Percentiles rank a stretch among this genome's conserved stretches.
Evolutionary conservation across 2,113 vertebrate genomes (phyloP).

Genomic region (Anthoscopus minutus): DNA sequence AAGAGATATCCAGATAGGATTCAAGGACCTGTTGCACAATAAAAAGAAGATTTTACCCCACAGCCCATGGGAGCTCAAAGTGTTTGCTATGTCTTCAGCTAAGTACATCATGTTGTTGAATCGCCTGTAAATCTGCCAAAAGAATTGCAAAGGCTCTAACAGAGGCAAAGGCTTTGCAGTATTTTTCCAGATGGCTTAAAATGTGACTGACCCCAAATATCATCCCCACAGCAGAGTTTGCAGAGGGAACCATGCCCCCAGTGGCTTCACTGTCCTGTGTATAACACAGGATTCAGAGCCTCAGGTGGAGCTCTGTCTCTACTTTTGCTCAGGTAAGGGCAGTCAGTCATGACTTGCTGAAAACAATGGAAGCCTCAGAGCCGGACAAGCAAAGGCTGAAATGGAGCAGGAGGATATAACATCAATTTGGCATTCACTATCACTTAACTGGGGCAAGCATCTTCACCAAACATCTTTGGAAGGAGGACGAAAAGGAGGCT

Average conservation of each 20-base stretch:
- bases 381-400: neutral
- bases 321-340: neutral
- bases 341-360: neutral
- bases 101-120: neutral
- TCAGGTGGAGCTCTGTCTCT: neutral
- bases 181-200: neutral
- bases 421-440: neutral
- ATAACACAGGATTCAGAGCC: neutral
- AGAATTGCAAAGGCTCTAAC: neutral
- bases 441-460: neutral
- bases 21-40: neutral
- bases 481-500: neutral
- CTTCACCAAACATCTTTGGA: neutral
- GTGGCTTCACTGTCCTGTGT: neutral
- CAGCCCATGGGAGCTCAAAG: neutral
- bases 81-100: neutral
- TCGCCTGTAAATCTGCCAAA: neutral
- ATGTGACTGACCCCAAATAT: neutral
- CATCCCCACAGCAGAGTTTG: neutral
- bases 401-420: neutral
- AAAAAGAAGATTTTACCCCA: neutral
- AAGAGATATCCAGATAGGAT: neutral
- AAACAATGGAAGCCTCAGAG: neutral
- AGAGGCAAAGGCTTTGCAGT: neutral
- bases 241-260: accelerated